Conservation (phyloP, 2,888 invertebrate species). For the Anoplius nigerrimus region DNA sequence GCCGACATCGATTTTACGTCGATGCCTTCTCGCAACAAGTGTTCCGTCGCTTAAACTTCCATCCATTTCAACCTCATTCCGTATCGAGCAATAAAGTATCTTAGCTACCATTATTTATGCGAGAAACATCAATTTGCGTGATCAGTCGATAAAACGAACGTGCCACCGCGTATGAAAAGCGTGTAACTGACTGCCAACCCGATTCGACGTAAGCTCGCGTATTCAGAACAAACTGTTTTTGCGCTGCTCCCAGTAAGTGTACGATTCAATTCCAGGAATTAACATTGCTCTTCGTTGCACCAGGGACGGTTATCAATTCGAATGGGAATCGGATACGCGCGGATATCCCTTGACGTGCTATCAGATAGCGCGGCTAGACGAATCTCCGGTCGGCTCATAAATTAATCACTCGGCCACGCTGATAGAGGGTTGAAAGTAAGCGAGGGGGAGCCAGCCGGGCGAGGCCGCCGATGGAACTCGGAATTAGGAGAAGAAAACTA, state of each 20-base stretch:
- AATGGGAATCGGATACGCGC: too few relatives aligned
- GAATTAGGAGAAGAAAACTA: slow-evolving; percentile 47
- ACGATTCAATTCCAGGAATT: too few relatives aligned
- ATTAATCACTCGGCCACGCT: slow-evolving; percentile 45
- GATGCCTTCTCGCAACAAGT: not conserved
- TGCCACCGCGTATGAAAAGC: too few relatives aligned
- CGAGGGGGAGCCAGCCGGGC: slow-evolving; percentile 36
- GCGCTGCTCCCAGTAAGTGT: too few relatives aligned
- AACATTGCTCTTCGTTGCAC: not conserved
- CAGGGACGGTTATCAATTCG: too few relatives aligned
- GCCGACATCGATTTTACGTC: not conserved
- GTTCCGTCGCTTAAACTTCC: slow-evolving; percentile 24
- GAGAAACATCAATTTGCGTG: too few relatives aligned
- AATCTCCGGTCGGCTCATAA: slow-evolving; percentile 54
- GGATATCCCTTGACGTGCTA: slow-evolving; percentile 23
- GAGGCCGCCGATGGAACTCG: slow-evolving; percentile 48
- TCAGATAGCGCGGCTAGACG: slow-evolving; percentile 42
- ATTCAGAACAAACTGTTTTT: too few relatives aligned
- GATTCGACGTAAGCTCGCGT: too few relatives aligned
- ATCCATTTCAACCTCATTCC: not conserved
- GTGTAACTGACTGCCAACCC: too few relatives aligned
- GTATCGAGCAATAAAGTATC: too few relatives aligned
- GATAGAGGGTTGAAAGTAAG: slow-evolving; percentile 43
- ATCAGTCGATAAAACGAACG: too few relatives aligned
- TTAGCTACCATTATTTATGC: too few relatives aligned